Conservation (phyloP, 2,888 invertebrate species). For the Heliconius erato region DNA sequence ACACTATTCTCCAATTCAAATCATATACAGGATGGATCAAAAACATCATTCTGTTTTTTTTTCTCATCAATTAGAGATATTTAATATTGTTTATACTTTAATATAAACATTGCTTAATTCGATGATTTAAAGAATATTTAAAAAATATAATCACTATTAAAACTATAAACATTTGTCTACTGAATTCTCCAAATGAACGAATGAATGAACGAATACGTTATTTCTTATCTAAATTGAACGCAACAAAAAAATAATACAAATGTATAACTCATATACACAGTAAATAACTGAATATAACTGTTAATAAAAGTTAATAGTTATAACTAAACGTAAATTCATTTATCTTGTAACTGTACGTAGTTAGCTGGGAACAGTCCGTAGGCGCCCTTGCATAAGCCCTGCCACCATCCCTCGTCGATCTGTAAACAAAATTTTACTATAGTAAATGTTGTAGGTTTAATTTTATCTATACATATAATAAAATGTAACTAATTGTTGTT, state of each 20-base stretch:
- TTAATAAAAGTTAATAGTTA: background rate
- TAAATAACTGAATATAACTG: too few species aligned
- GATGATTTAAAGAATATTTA: background rate
- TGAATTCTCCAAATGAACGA: background rate
- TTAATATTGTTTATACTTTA: background rate
- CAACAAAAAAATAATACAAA: too few species aligned
- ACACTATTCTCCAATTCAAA: background rate
- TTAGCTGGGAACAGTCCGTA: constrained; percentile 97
- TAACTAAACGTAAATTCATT: constrained; percentile 60
- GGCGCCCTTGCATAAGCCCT: constrained; percentile 94
- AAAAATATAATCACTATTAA: background rate
- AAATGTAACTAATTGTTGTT: too few species aligned
- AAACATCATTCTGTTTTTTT: background rate
- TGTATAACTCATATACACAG: too few species aligned
- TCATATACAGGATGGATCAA: background rate
- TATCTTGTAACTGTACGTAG: constrained; percentile 94
- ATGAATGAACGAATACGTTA: background rate
- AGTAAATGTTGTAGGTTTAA: too few species aligned
- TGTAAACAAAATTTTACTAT: constrained; percentile 64
- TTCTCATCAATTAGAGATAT: background rate
- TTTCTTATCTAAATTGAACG: too few species aligned
- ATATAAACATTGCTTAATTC: too few species aligned
- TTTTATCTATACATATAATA: too few species aligned
- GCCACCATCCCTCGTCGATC: constrained; percentile 99
- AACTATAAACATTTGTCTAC: too few species aligned